Evolutionary conservation across 1,140 invertebrate species (phyloP).

Genomic region (Pseudomyrmex pallidus): DNA sequence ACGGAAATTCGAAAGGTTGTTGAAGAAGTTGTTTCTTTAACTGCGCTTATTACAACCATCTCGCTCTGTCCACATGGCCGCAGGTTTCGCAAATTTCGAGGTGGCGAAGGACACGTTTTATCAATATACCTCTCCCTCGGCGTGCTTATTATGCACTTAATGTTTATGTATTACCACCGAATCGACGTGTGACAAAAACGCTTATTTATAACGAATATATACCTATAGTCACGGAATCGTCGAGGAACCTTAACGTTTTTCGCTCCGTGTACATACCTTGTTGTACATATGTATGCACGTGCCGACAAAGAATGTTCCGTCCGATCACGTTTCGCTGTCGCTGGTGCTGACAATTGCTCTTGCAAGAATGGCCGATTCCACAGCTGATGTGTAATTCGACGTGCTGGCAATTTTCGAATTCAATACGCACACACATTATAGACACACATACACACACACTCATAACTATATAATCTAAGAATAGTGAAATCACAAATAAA

Average conservation of each 20-base stretch:
- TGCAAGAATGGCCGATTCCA: constrained; percentile 69
- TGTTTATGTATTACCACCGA: constrained; percentile 18
- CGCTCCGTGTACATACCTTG: constrained; percentile 39
- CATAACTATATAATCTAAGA: no score
- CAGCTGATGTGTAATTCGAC: constrained; percentile 46
- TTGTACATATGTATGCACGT: constrained; percentile 66
- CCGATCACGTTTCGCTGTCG: constrained; percentile 52
- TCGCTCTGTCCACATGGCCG: constrained; percentile 41
- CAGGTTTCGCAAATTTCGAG: constrained; percentile 20
- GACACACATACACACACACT: no score
- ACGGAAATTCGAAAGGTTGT: not conserved
- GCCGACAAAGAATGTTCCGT: constrained; percentile 58
- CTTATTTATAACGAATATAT: constrained; percentile 17
- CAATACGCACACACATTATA: not conserved
- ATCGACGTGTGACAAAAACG: constrained; percentile 29
- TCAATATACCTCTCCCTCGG: constrained; percentile 49
- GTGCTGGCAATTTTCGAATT: constrained; percentile 42
- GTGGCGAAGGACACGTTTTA: constrained; percentile 28
- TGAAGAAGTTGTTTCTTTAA: not conserved
- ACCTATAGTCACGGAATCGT: constrained; percentile 15
- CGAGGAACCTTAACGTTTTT: constrained; percentile 22
- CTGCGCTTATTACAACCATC: constrained; percentile 7
- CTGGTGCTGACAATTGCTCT: constrained; percentile 62
- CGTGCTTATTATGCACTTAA: constrained; percentile 47
- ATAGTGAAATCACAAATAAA: no score